phyloP scores from a whole-genome alignment of 2,113 vertebrate species.

The Callithrix jacchus region DNA sequence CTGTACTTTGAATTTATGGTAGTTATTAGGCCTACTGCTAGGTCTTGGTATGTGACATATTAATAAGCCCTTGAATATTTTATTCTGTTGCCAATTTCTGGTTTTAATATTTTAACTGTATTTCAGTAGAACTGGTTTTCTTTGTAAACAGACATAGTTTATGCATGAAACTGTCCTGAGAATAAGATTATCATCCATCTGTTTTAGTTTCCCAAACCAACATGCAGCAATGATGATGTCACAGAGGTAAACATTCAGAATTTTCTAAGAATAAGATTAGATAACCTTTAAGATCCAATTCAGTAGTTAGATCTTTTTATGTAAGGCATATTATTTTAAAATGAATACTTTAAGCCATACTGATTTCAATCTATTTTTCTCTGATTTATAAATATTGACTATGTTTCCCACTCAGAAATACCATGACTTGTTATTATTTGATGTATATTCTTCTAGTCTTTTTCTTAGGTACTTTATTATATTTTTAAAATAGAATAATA shows the following conservation, averaged over 20 bases:
- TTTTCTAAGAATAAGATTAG: neutral
- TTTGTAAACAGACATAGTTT: neutral
- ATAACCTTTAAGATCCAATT: neutral
- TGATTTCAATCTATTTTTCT: neutral
- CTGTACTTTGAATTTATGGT: neutral
- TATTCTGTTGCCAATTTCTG: neutral
- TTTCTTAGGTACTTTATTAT: neutral
- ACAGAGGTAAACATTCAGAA: neutral
- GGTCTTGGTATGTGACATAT: neutral
- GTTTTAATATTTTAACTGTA: constrained; percentile 5
- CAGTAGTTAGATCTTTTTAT: neutral
- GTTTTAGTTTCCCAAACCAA: constrained; percentile 24
- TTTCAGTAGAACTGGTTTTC: constrained; percentile 29
- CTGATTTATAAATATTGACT: neutral
- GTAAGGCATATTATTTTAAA: neutral
- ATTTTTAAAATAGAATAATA: neutral
- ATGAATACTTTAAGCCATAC: neutral
- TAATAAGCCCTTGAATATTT: neutral
- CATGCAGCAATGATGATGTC: neutral
- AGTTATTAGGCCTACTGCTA: neutral
- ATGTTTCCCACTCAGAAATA: neutral
- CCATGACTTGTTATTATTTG: neutral
- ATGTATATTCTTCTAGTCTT: neutral
- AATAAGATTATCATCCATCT: neutral
- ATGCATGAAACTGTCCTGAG: neutral